Percentiles rank a stretch among this genome's conserved stretches.
phyloP scores from a whole-genome alignment of 2,113 vertebrate species.

The Rousettus leschenaultii region DNA sequence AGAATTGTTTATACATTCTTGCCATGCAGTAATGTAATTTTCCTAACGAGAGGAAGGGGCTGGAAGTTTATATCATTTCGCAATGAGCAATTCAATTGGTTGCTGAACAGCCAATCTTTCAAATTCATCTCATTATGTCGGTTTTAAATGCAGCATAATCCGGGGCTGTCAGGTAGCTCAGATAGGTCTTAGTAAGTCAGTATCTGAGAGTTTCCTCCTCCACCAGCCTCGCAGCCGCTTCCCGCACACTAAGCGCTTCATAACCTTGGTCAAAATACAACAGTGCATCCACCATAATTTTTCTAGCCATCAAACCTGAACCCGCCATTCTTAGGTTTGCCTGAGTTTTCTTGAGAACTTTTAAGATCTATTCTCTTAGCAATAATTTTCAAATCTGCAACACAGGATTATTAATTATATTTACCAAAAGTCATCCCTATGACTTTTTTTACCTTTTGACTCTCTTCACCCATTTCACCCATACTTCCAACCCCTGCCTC shows the following conservation, averaged over 20 bases:
- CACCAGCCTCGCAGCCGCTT: slow-evolving; percentile 96
- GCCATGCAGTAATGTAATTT: slow-evolving; percentile 98
- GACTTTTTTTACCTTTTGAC: too few relatives aligned
- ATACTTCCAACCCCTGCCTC: too few relatives aligned
- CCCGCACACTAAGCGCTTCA: slow-evolving; percentile 92
- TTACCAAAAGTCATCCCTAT: too few relatives aligned
- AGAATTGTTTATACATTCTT: slow-evolving; percentile 98
- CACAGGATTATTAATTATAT: too few relatives aligned
- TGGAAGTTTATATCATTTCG: slow-evolving; percentile 99
- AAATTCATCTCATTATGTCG: slow-evolving; percentile 98
- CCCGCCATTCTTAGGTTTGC: slow-evolving; percentile 85
- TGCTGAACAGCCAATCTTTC: slow-evolving; percentile 93
- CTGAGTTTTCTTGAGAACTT: rapidly evolving
- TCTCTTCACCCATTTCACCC: too few relatives aligned
- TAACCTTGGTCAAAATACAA: slow-evolving; percentile 98
- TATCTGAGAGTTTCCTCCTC: slow-evolving; percentile 97
- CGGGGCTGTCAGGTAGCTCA: slow-evolving; percentile 93
- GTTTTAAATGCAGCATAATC: slow-evolving; percentile 96
- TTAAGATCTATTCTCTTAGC: too few relatives aligned
- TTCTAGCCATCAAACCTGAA: slow-evolving; percentile 90
- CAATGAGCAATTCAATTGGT: slow-evolving; percentile 96
- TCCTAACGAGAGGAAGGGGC: slow-evolving; percentile 96
- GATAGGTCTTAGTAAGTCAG: slow-evolving; percentile 96
- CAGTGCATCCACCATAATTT: slow-evolving; percentile 94
- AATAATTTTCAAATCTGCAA: too few relatives aligned